Conservation (phyloP, 2,888 invertebrate genomes). For the Hypercompe scribonia region DNA sequence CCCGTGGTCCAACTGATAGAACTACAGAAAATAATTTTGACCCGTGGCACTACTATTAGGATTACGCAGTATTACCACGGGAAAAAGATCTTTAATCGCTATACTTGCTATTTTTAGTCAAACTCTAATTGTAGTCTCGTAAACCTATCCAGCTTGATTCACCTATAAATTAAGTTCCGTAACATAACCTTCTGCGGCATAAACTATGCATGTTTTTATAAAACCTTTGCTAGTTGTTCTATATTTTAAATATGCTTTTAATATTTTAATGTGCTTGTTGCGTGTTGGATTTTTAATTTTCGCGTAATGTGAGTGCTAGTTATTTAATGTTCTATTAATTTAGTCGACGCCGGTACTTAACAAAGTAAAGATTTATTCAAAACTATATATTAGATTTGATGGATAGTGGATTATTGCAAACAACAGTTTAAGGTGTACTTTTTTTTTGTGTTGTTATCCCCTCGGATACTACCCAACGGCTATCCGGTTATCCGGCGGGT, state of each 20-base stretch:
- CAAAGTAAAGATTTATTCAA: not conserved
- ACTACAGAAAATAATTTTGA: no score
- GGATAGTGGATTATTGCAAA: not conserved
- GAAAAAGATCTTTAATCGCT: no score
- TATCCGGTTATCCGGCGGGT: no score
- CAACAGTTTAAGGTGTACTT: not conserved
- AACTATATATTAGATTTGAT: not conserved
- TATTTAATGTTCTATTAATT: not conserved
- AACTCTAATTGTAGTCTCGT: not conserved
- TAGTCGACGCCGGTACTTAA: not conserved
- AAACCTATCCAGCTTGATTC: not conserved
- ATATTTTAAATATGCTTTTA: not conserved
- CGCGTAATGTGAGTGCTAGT: not conserved
- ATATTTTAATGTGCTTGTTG: constrained; percentile 1
- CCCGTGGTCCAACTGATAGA: no score
- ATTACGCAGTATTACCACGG: no score
- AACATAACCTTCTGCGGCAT: not conserved
- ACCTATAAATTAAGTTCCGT: not conserved
- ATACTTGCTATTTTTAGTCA: not conserved
- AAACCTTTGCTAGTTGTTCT: not conserved
- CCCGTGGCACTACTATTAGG: no score
- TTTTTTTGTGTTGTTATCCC: no score
- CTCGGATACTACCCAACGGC: no score
- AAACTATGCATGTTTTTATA: not conserved
- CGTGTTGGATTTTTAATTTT: not conserved